Conservation (phyloP, 2,113 vertebrate species). For the Dermatemys mawii region DNA sequence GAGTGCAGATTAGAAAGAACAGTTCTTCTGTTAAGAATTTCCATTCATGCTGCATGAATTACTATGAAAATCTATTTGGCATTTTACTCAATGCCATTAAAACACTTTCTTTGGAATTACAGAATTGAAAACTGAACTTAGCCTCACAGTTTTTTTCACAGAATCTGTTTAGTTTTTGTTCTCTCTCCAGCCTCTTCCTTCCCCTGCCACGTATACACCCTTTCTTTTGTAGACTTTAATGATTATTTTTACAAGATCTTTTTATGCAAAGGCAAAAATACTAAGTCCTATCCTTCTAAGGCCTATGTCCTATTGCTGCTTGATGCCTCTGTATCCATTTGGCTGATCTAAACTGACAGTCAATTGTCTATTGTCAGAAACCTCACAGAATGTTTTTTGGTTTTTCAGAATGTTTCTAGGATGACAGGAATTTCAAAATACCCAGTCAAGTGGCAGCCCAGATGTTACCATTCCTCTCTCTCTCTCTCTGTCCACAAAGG, state of each 20-base stretch:
- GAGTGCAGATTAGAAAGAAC: background rate
- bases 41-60: background rate
- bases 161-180: background rate
- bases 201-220: fast-evolving
- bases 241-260: background rate
- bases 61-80: background rate
- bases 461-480: background rate
- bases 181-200: background rate
- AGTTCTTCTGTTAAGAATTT: background rate
- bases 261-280: background rate
- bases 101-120: constrained; percentile 30
- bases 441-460: background rate
- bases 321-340: fast-evolving
- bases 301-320: background rate
- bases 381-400: background rate
- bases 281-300: background rate
- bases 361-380: background rate
- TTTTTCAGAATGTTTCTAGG: background rate
- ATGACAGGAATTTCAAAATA: constrained; percentile 19
- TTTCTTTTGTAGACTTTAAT: background rate
- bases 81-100: background rate
- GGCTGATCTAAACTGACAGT: background rate
- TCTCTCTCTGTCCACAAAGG: background rate
- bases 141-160: fast-evolving
- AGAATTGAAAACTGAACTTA: background rate